Evolutionary conservation across 37 sponge, comb jelly and placozoan genomes (phyloP).

Genomic region (Cladorhizidae sp.): DNA sequence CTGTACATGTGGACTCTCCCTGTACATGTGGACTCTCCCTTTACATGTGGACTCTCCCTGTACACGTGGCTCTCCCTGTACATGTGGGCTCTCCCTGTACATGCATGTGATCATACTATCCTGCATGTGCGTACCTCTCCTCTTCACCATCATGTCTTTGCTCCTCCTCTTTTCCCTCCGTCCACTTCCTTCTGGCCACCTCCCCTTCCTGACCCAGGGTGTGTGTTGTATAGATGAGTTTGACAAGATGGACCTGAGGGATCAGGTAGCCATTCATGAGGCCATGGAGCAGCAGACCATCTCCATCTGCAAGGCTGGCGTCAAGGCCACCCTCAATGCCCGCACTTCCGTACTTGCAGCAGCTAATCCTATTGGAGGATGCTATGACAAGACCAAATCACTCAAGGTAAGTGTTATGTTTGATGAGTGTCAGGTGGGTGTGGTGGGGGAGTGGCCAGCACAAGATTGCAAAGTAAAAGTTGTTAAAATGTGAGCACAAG

Average conservation of each 20-base stretch:
- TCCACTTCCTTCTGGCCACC: background rate
- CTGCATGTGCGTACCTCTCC: too few species aligned
- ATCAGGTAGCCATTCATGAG: conserved; percentile 99
- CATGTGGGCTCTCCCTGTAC: too few species aligned
- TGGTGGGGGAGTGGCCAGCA: too few species aligned
- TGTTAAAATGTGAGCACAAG: too few species aligned
- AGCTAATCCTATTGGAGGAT: conserved; percentile 97
- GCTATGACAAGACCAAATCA: conserved; percentile 94
- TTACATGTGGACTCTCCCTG: too few species aligned
- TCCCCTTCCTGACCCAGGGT: conserved; percentile 62
- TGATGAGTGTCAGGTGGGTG: background rate
- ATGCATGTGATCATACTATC: too few species aligned
- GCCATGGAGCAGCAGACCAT: conserved; percentile 99
- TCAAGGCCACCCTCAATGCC: conserved; percentile 98
- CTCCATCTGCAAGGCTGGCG: conserved; percentile 99
- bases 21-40: too few species aligned
- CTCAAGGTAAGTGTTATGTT: conserved; percentile 61
- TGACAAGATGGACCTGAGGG: conserved; percentile 98
- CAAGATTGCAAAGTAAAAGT: background rate
- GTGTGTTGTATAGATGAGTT: conserved; percentile 99
- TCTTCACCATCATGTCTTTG: too few species aligned
- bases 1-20: too few species aligned
- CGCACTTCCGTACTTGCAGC: conserved; percentile 97
- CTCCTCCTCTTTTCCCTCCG: too few species aligned
- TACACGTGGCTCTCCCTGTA: too few species aligned